Evolutionary conservation across 2,888 invertebrate genomes (phyloP).

Genomic region (Ethmia dodecea): DNA sequence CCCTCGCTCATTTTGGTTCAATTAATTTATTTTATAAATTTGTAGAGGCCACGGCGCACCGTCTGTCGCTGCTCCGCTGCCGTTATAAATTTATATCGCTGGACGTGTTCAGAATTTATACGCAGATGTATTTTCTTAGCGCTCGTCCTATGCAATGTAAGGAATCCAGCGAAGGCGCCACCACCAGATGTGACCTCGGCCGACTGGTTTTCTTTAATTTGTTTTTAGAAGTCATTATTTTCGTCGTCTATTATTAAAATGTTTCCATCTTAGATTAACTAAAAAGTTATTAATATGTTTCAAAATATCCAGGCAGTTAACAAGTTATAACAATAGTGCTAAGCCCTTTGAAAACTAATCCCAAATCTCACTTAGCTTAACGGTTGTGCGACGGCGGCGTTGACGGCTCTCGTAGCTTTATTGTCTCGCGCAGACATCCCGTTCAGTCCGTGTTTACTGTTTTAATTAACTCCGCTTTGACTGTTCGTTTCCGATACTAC

Average conservation of each 20-base stretch:
- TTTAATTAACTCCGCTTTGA: slow-evolving; percentile 63
- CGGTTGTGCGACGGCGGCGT: slow-evolving; percentile 49
- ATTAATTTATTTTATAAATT: slow-evolving; percentile 73
- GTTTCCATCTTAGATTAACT: too few relatives aligned
- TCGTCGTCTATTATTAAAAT: too few relatives aligned
- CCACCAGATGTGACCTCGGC: slow-evolving; percentile 34
- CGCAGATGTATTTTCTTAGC: slow-evolving; percentile 59
- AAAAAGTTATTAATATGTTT: too few relatives aligned
- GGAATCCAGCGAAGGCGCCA: slow-evolving; percentile 27
- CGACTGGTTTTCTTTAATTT: too few relatives aligned
- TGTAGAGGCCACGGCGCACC: slow-evolving; percentile 49
- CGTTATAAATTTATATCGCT: slow-evolving; percentile 71
- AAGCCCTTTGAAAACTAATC: slow-evolving; percentile 41
- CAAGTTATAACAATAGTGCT: too few relatives aligned
- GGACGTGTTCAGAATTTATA: slow-evolving; percentile 67
- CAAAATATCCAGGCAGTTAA: too few relatives aligned
- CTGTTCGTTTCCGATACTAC: slow-evolving; percentile 50
- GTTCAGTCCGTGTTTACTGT: slow-evolving; percentile 40
- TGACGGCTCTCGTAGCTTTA: slow-evolving; percentile 49
- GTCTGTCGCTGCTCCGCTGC: slow-evolving; percentile 57
- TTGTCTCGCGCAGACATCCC: slow-evolving; percentile 29
- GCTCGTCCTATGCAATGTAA: slow-evolving; percentile 41
- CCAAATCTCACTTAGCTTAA: slow-evolving; percentile 45
- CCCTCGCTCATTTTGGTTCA: slow-evolving; percentile 57
- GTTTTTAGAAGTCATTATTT: too few relatives aligned